Base-by-base conservation (phyloP, 2,888 invertebrate genomes). In the Lomographa bimaculata region DNA sequence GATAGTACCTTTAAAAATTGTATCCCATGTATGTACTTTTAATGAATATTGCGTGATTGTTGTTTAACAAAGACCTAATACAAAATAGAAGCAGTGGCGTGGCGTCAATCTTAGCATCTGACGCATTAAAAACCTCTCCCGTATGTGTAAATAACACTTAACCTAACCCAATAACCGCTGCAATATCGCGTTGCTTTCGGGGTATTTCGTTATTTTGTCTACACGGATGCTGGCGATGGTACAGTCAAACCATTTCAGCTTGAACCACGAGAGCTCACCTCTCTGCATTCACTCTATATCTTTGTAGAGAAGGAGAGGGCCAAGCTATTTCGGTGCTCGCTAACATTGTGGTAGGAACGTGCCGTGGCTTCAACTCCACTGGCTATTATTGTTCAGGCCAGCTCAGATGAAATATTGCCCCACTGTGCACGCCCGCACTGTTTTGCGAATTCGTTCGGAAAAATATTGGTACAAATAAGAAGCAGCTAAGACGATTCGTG, bases 371-470 rank as follows among this genome's bases (percentile, higher is more conserved):
- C 79, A 66, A 78, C 77, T 84, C 74, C 69, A 69, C 67, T 61
- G 68, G 86, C 87, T 89, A 89, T 89, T 87, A 89, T 86, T 89
- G 87, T 86, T 83, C 86, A 81, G 84, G 81, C 82, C 83, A 82
- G 83, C 82, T 77, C 84, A 72, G 80, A 87, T 87, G 87, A 87
- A 87, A 86, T 87, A 87, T 87, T 82, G 83, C 85, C 76, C 82
- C 79, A 85, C 79, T 82, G 81, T 79, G 82, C 77, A 76, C 79
- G 81, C 80, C 68, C 75, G 78, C 74, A 68, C 78, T 79, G 82
- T 84, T 85, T 80, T 75, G 82, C 78, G 81, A 81, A 82, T 77
- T 80, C 73, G 78, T 74, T 72, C 74, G 71, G 76, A 77, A 83
- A 86, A 85, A 82, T 85, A 82, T 79, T 71, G 69, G 70, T 65